Evolutionary conservation across 2,888 invertebrate genomes (phyloP).

Genomic region (Xestoiulus laeticollis): DNA sequence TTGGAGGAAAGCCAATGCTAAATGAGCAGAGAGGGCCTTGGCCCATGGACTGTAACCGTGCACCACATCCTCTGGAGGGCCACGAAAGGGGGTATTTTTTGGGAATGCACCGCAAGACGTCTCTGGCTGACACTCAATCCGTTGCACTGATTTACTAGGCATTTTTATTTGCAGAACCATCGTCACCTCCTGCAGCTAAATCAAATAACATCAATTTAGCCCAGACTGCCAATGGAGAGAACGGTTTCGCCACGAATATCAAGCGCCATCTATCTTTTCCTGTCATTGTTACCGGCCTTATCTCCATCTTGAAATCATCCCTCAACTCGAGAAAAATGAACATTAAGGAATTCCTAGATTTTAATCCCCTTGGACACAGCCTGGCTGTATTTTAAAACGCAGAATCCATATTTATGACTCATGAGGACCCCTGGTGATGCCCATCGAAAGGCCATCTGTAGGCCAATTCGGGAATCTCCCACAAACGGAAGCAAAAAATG

Average conservation of each 20-base stretch:
- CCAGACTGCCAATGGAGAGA: constrained; percentile 45
- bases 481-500: not conserved
- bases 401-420: constrained; percentile 26
- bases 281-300: constrained; percentile 18
- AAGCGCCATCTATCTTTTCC: constrained; percentile 26
- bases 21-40: not conserved
- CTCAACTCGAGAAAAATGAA: not conserved
- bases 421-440: not conserved
- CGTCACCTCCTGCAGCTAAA: constrained; percentile 49
- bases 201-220: constrained; percentile 51
- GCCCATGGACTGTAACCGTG: not conserved
- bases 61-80: not conserved
- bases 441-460: constrained; percentile 26
- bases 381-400: not conserved
- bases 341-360: constrained; percentile 26
- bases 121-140: constrained; percentile 12
- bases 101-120: not conserved
- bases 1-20: not conserved
- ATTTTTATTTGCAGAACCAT: constrained; percentile 48
- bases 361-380: constrained; percentile 2
- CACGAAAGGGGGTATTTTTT: not conserved
- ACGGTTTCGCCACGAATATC: constrained; percentile 28
- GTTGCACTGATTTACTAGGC: constrained; percentile 49
- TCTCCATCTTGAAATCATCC: constrained; percentile 26
- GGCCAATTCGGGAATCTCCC: not conserved